A percentile compares a stretch with the other conserved stretches of the same genome.
Evolutionary conservation across 2,113 vertebrate species (phyloP).

Genomic region (Sphyrna mokarran): DNA sequence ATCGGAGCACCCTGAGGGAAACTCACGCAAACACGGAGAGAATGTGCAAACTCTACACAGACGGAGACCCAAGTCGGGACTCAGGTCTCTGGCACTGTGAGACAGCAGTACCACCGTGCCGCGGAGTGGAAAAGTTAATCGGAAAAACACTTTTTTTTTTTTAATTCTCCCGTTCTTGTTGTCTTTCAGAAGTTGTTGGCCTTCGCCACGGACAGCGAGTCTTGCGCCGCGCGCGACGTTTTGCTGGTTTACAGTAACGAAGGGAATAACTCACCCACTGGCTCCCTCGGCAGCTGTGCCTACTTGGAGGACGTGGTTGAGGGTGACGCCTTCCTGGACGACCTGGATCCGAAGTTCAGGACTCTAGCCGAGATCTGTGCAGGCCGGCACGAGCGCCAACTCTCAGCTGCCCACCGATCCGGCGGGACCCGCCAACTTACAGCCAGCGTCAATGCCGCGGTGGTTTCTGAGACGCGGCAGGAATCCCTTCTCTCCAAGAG

Average conservation of each 20-base stretch:
- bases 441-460: accelerated
- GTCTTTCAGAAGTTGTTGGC: not conserved
- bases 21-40: no score
- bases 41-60: no score
- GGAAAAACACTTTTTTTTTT: no score
- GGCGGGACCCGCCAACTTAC: accelerated
- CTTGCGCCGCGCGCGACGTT: conserved; percentile 45
- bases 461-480: no score
- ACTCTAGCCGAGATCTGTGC: conserved; percentile 81
- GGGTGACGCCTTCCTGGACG: conserved; percentile 75
- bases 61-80: no score
- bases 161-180: not conserved
- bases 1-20: no score
- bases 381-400: conserved; percentile 47
- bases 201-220: accelerated
- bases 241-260: conserved; percentile 71
- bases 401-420: no score
- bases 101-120: no score
- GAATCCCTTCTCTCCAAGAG: not conserved
- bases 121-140: no score
- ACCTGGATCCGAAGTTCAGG: conserved; percentile 81
- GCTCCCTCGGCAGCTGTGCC: conserved; percentile 82
- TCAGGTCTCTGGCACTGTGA: no score
- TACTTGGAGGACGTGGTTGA: conserved; percentile 66
- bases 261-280: conserved; percentile 63